Conservation (phyloP, 1,140 invertebrate genomes). For the Adoxophyes honmai region DNA sequence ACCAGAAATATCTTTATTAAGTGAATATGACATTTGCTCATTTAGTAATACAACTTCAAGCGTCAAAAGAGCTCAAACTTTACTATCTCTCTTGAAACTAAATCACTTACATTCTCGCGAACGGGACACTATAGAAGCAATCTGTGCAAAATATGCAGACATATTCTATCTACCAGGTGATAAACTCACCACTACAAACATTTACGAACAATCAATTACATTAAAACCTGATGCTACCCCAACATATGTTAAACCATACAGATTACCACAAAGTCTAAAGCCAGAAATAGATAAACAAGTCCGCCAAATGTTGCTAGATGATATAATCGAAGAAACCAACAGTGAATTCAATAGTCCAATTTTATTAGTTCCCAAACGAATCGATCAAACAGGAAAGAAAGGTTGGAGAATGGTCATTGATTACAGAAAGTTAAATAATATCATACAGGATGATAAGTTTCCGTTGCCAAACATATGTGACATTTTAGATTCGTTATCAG, state of each 20-base stretch:
- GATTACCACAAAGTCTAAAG: not conserved
- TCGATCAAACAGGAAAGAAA: not conserved
- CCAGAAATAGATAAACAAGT: not conserved
- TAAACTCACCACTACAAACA: not conserved
- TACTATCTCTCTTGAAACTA: not conserved
- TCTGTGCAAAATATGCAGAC: not conserved
- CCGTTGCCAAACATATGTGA: no score
- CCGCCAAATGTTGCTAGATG: slow-evolving; percentile 10
- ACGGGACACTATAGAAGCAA: not conserved
- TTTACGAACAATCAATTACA: not conserved
- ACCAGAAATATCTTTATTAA: not conserved
- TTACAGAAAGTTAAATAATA: not conserved
- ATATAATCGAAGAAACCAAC: slow-evolving; percentile 16
- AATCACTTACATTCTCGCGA: not conserved
- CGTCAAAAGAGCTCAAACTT: not conserved
- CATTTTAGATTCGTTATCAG: no score
- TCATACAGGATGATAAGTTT: no score
- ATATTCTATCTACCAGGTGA: not conserved
- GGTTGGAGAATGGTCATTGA: not conserved
- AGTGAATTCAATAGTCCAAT: slow-evolving; percentile 24
- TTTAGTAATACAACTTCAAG: not conserved
- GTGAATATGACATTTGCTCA: not conserved
- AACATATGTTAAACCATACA: not conserved
- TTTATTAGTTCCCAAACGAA: slow-evolving; percentile 28
- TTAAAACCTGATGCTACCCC: not conserved